These are phyloP conservation scores for Diadema setosum DNA, from an alignment of 35 echinoderm and acorn worm genomes.

Conservation along the genomic window DNA sequence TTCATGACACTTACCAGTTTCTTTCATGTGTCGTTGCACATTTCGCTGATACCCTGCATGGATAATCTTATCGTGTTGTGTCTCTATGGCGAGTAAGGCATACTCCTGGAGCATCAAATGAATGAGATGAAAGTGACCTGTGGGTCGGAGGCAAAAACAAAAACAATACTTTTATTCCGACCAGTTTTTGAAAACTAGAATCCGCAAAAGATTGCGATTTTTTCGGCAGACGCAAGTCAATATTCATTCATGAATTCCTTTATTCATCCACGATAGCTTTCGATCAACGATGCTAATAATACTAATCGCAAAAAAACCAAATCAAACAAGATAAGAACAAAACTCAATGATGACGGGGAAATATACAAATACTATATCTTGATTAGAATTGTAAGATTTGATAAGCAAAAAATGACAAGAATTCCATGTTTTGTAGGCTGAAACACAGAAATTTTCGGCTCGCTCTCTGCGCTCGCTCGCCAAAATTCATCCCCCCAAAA, in stretches of 20 bases:
- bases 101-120: constrained; percentile 63
- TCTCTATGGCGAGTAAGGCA: constrained; percentile 38
- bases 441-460: no score
- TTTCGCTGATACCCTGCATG: background rate
- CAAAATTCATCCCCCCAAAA: no score
- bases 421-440: no score
- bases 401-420: no score
- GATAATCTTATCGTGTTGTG: constrained; percentile 36
- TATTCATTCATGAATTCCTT: background rate
- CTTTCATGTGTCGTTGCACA: constrained; percentile 62
- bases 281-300: background rate
- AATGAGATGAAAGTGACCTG: constrained; percentile 41
- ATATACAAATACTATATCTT: no score
- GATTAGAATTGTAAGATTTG: no score
- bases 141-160: no score
- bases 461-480: no score
- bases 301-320: background rate
- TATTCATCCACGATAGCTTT: background rate
- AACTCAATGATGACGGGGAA: no score
- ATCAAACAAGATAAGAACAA: no score
- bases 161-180: background rate
- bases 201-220: background rate
- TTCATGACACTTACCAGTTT: constrained; percentile 8
- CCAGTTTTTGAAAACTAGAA: background rate
- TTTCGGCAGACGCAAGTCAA: background rate